Conservation (phyloP, 2,888 invertebrate genomes). For the Pseudococcus longispinus region DNA sequence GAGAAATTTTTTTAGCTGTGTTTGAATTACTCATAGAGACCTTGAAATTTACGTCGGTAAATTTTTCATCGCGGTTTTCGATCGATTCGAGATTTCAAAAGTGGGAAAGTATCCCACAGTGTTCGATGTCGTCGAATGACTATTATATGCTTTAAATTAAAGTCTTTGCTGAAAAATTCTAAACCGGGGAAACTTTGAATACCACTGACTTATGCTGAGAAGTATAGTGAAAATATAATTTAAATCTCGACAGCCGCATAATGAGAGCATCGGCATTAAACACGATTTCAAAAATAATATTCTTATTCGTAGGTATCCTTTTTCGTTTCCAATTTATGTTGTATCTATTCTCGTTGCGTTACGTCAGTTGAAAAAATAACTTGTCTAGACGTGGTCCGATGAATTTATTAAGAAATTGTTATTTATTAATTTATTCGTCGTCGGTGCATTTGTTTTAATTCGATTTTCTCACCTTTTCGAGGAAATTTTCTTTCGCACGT, state of each 20-base stretch:
- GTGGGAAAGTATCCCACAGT: not conserved
- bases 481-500: not conserved
- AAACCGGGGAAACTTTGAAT: not conserved
- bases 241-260: conserved; percentile 31
- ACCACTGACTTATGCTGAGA: not conserved
- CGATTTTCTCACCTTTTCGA: not conserved
- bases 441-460: conserved; percentile 15
- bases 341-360: conserved; percentile 13
- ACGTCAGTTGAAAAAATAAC: conserved; percentile 38
- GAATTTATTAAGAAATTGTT: conserved; percentile 35
- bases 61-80: conserved; percentile 4
- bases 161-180: not conserved
- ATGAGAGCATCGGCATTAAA: conserved; percentile 41
- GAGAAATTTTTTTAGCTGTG: not conserved
- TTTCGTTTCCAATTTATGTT: conserved; percentile 45
- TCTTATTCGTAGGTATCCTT: not conserved
- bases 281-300: conserved; percentile 33
- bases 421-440: conserved; percentile 29
- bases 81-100: not conserved
- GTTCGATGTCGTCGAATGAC: not conserved
- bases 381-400: conserved; percentile 27
- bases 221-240: conserved; percentile 13
- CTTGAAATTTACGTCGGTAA: not conserved
- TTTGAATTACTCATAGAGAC: not conserved
- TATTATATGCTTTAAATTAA: not conserved